Percentiles rank a stretch among this genome's conserved stretches.
phyloP scores from a whole-genome alignment of 2,113 vertebrate species.

The Excalfactoria chinensis region DNA sequence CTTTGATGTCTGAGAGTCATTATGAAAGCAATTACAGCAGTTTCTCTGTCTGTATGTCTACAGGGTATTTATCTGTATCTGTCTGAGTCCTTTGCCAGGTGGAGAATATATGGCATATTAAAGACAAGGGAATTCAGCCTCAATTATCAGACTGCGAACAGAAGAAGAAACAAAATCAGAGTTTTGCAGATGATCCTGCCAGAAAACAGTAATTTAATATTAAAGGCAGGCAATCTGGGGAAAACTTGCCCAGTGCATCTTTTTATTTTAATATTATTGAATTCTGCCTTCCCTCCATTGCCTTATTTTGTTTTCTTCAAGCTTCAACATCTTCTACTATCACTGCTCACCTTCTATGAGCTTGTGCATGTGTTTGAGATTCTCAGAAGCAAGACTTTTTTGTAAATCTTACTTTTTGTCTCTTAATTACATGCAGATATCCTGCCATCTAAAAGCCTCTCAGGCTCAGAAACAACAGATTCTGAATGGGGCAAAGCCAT shows the following conservation, averaged over 20 bases:
- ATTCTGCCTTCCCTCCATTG: background rate
- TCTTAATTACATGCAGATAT: slow-evolving; percentile 30
- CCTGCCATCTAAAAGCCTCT: background rate
- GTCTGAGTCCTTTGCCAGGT: slow-evolving; percentile 84
- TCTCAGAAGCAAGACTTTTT: background rate
- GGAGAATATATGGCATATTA: slow-evolving; percentile 83
- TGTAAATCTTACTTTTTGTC: slow-evolving; percentile 6
- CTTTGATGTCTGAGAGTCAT: slow-evolving; percentile 88
- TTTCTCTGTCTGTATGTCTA: slow-evolving; percentile 85
- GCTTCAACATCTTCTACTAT: background rate
- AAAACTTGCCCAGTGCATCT: slow-evolving; percentile 50
- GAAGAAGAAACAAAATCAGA: slow-evolving; percentile 77
- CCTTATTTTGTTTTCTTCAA: slow-evolving; percentile 39
- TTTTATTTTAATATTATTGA: slow-evolving; percentile 62
- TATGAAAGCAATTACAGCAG: slow-evolving; percentile 88
- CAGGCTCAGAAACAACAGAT: background rate
- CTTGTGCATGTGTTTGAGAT: background rate
- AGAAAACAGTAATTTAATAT: slow-evolving; percentile 76
- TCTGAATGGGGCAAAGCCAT: background rate
- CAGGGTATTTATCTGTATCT: slow-evolving; percentile 85
- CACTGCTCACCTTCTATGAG: slow-evolving; percentile 16
- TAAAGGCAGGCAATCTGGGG: slow-evolving; percentile 59
- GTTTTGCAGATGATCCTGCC: slow-evolving; percentile 72
- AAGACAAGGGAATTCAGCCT: slow-evolving; percentile 81
- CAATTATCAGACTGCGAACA: slow-evolving; percentile 78